phyloP scores from a whole-genome alignment of 2,113 vertebrate species.

The Chascanopsetta lugubris region DNA sequence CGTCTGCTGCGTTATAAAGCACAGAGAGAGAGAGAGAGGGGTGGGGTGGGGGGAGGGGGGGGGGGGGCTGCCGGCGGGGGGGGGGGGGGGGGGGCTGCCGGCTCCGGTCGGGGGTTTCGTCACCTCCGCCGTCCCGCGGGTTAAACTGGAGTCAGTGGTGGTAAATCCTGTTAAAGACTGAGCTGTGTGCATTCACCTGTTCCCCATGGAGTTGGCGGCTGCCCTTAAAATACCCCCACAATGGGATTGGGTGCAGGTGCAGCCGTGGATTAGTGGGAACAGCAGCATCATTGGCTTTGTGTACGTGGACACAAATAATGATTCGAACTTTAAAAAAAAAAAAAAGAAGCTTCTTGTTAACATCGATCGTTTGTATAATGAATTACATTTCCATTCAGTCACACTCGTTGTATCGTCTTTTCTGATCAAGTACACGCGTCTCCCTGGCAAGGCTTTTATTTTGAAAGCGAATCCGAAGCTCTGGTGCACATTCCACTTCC shows the following conservation, averaged over 20 bases:
- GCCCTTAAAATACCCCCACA: constrained; percentile 10
- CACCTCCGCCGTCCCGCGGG: constrained; percentile 55
- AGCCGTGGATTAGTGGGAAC: constrained; percentile 15
- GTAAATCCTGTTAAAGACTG: constrained; percentile 64
- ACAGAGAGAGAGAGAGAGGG: constrained; percentile 30
- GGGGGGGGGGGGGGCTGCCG: constrained; percentile 34
- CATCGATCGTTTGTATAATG: no score
- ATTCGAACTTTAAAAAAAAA: no score
- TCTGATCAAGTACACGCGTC: no score
- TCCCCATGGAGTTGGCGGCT: constrained; percentile 46
- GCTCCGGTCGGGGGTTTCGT: constrained; percentile 44
- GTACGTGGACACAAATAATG: no score
- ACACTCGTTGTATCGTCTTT: no score
- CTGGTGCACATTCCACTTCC: no score
- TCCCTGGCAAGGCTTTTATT: no score
- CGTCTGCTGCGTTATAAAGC: constrained; percentile 67
- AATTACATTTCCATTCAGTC: no score
- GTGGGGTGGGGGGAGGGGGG: no score
- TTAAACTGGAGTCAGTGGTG: constrained; percentile 56
- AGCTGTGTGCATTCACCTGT: constrained; percentile 48
- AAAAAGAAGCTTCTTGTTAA: no score
- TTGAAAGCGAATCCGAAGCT: no score
- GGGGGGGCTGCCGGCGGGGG: constrained; percentile 38
- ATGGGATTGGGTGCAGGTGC: no score
- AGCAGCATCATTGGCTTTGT: constrained; percentile 26